These are phyloP conservation scores for Lycophotia porphyrea DNA, from an alignment of 2,888 invertebrate species.

Conservation along the genomic window DNA sequence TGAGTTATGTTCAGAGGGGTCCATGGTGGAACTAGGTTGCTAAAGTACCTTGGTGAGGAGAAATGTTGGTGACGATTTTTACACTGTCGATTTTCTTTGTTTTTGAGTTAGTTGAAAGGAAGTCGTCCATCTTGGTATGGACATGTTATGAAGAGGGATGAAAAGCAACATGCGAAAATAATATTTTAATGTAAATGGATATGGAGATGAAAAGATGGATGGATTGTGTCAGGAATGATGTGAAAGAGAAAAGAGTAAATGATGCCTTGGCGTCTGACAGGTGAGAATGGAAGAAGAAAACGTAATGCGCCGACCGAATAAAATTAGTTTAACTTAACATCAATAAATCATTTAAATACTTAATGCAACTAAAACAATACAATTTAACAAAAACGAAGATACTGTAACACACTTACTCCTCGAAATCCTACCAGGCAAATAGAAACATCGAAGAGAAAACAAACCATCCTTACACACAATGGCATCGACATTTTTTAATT, in stretches of 20 bases:
- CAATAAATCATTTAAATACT: no score
- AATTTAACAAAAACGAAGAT: background rate
- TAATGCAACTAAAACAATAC: background rate
- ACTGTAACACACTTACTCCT: background rate
- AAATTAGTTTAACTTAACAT: background rate
- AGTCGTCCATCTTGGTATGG: no score
- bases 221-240: no score
- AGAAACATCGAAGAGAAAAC: constrained; percentile 32
- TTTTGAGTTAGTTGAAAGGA: background rate
- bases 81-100: background rate
- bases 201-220: no score
- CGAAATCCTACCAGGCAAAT: constrained; percentile 20
- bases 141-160: no score
- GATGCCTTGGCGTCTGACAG: no score
- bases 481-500: constrained; percentile 62
- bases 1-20: constrained; percentile 33
- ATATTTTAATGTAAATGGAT: no score
- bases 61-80: background rate
- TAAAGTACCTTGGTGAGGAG: background rate
- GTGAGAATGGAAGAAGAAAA: no score
- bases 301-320: no score
- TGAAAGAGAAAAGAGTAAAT: no score
- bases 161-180: no score
- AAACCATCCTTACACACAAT: constrained; percentile 13
- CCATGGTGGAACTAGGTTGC: background rate